Conservation (phyloP, 2,113 vertebrate species). For the Labeo catla region DNA sequence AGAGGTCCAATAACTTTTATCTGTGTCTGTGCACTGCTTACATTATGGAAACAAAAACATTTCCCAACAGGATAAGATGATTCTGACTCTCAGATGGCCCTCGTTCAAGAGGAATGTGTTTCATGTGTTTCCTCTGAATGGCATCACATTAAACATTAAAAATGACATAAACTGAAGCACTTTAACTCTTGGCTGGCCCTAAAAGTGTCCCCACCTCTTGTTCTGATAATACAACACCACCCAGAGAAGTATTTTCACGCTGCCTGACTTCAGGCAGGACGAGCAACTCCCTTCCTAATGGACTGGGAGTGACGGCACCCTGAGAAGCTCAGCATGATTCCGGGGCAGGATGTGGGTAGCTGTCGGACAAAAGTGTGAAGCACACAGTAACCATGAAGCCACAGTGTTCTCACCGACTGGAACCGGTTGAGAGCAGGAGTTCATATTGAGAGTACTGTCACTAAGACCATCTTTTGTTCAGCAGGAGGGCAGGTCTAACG, state of each 20-base stretch:
- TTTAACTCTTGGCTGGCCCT: constrained; percentile 20
- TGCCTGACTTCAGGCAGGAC: constrained; percentile 40
- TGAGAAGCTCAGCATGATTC: constrained; percentile 4
- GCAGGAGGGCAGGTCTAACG: constrained; percentile 31
- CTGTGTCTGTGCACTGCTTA: constrained; percentile 4
- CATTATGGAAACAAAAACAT: constrained; percentile 30
- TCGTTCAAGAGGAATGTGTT: background rate
- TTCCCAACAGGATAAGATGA: constrained; percentile 27
- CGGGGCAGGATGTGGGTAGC: constrained; percentile 9
- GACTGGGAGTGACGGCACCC: constrained; percentile 20
- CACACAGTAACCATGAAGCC: background rate
- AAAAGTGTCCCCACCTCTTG: constrained; percentile 33
- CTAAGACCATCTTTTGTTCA: constrained; percentile 43
- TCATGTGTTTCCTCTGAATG: constrained; percentile 14
- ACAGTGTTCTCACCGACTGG: background rate
- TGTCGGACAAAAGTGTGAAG: constrained; percentile 38
- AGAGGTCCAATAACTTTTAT: constrained; percentile 1
- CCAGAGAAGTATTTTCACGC: constrained; percentile 38
- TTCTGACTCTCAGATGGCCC: background rate
- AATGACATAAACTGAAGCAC: background rate
- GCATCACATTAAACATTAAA: constrained; percentile 17
- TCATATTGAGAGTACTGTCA: constrained; percentile 46
- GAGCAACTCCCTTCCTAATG: constrained; percentile 50
- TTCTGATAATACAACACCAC: constrained; percentile 39
- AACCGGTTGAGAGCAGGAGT: background rate